Evolutionary conservation across 2,888 invertebrate genomes (phyloP), one percentile per base, ranked within the genome.

Genomic region (Mimas tiliae): DNA sequence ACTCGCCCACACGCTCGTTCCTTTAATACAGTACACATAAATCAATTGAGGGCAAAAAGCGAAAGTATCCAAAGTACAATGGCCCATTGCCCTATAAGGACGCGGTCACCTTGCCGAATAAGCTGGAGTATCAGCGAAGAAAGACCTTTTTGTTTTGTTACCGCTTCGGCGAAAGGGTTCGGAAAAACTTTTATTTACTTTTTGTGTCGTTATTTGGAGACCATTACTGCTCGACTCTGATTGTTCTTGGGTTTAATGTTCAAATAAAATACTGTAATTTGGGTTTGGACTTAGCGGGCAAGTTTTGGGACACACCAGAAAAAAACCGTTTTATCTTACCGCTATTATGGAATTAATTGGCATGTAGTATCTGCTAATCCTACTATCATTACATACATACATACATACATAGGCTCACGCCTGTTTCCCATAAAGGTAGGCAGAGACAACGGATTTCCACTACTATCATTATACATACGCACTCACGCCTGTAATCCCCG

Each of bases 81-180:
- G 33, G 52, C 53, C 53, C 42, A 42, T 58, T 58, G 58, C 58
- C 58, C 58, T 58, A 33, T 33, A 42, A 58, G 58, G 58, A 38
- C 38, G 58, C 58, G 58, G 58, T 58, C 58, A 58, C 58, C 58
- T 58, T 58, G 58, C 42, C 42, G 27, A 19, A 58, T 38, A 19
- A 9, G 34, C 33, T 52, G 34, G 55, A 42, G 58, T 42, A 16
- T 58, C 42, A 42, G 2, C 16, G 19, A 19, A 48, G 7, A n/a
- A n/a, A 11, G 33, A 16, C 19, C 34, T 42, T 58, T 58, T 58
- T 58, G 42, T 14, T 27, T 45, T 14, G 14, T 19, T 19, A 8
- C 50, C 16, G 27, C 19, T 21, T 19, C 58, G 55, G 34, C 55
- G 58, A 58, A 58, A 58, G 58, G 58, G 53, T 53, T 53, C n/a